Conservation (phyloP, 2,113 vertebrate genomes). For the Bucco capensis region DNA sequence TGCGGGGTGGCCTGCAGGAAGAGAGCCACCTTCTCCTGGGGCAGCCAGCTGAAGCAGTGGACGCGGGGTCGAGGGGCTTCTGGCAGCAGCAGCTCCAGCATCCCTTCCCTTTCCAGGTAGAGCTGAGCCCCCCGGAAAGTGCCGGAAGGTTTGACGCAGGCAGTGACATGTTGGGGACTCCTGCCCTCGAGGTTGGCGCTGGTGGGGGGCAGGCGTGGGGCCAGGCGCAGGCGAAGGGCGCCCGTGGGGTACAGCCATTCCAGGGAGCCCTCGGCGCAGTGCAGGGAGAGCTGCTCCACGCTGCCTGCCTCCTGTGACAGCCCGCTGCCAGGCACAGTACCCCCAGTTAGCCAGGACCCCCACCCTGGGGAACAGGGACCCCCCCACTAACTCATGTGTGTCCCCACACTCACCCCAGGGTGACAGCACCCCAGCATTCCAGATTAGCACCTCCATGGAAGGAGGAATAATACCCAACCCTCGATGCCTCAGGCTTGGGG, state of each 20-base stretch:
- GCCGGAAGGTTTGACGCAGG: slow-evolving; percentile 81
- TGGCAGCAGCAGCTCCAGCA: slow-evolving; percentile 84
- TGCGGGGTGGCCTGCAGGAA: slow-evolving; percentile 90
- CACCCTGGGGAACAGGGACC: accelerated
- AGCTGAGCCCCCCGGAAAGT: slow-evolving; percentile 88
- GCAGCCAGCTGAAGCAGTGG: slow-evolving; percentile 82
- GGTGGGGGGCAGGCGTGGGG: slow-evolving; percentile 77
- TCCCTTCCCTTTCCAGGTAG: slow-evolving; percentile 84
- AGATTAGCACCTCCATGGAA: accelerated
- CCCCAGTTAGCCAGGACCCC: background rate
- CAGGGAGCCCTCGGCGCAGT: slow-evolving; percentile 84
- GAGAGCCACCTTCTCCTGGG: slow-evolving; percentile 82
- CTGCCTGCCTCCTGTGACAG: slow-evolving; percentile 85
- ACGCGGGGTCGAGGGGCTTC: slow-evolving; percentile 76
- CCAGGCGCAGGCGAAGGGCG: slow-evolving; percentile 85
- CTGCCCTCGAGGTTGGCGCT: slow-evolving; percentile 41
- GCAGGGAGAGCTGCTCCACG: slow-evolving; percentile 88
- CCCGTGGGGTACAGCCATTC: slow-evolving; percentile 90
- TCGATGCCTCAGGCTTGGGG: accelerated
- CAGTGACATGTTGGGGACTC: slow-evolving; percentile 70
- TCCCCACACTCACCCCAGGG: background rate
- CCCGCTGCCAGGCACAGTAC: slow-evolving; percentile 71
- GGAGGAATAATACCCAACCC: background rate
- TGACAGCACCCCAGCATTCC: background rate
- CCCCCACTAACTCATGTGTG: background rate